Conservation (phyloP, 2,797 vertebrate genomes). For the Denticeps clupeoides region DNA sequence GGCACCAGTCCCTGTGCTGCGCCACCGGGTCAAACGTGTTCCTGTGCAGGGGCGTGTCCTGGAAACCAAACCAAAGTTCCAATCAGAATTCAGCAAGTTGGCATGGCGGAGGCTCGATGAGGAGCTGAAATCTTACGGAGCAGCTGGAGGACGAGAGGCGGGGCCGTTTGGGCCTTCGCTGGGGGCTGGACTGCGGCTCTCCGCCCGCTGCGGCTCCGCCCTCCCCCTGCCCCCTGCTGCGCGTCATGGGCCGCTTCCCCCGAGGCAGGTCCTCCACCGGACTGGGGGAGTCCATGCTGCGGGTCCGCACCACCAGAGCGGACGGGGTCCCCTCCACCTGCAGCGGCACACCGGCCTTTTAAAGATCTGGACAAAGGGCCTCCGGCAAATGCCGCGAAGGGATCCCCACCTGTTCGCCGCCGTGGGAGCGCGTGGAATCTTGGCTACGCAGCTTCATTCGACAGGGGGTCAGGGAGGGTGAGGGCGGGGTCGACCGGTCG, state of each 20-base stretch:
- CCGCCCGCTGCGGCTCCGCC: slow-evolving; percentile 5
- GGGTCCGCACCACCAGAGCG: slow-evolving; percentile 47
- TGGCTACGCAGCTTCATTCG: slow-evolving; percentile 86
- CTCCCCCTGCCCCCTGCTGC: slow-evolving; percentile 75
- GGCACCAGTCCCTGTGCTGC: slow-evolving; percentile 94
- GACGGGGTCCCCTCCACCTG: slow-evolving; percentile 64
- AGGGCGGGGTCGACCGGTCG: slow-evolving; percentile 14
- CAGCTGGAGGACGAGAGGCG: slow-evolving; percentile 72
- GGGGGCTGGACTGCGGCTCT: slow-evolving; percentile 54
- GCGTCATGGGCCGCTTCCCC: slow-evolving; percentile 70
- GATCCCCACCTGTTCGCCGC: too few relatives aligned
- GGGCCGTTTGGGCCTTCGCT: slow-evolving; percentile 66
- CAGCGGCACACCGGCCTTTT: not conserved
- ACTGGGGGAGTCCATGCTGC: slow-evolving; percentile 69
- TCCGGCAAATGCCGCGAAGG: too few relatives aligned
- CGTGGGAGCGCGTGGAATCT: slow-evolving; percentile 57
- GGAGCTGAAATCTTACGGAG: slow-evolving; percentile 63
- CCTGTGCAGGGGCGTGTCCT: slow-evolving; percentile 62
- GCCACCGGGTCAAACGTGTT: slow-evolving; percentile 74
- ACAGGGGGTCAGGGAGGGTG: slow-evolving; percentile 48
- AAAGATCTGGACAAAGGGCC: too few relatives aligned
- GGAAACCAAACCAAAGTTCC: slow-evolving; percentile 13
- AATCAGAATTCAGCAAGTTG: not conserved
- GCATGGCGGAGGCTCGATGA: not conserved
- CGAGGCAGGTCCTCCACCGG: slow-evolving; percentile 68